Conservation (phyloP, 2,888 invertebrate species). For the Sceliomorpha sp. region DNA sequence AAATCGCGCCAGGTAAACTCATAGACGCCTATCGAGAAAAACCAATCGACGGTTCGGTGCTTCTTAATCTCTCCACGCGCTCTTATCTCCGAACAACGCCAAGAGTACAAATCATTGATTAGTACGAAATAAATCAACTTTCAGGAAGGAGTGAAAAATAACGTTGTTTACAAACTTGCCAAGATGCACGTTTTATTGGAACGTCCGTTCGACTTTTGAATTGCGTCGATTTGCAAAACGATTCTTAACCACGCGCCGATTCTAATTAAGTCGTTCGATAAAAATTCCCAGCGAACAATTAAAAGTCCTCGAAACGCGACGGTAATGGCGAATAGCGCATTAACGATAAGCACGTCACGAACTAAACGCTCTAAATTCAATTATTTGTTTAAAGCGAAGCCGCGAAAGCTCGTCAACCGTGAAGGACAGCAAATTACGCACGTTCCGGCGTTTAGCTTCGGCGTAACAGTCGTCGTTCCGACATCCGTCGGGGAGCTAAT, state of each 20-base stretch:
- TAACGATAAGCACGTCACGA: slow-evolving; percentile 13
- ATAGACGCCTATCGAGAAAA: slow-evolving; percentile 3
- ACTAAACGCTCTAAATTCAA: slow-evolving; percentile 30
- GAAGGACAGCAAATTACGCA: slow-evolving; percentile 47
- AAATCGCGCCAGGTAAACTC: slow-evolving; percentile 1
- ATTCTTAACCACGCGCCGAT: too few relatives aligned
- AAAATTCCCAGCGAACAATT: too few relatives aligned
- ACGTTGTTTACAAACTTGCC: too few relatives aligned
- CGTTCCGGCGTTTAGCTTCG: slow-evolving; percentile 38
- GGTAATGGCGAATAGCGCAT: slow-evolving; percentile 24
- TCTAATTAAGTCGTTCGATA: too few relatives aligned
- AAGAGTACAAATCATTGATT: too few relatives aligned
- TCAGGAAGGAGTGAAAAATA: too few relatives aligned
- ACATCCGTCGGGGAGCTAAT: slow-evolving; percentile 19
- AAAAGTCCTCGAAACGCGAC: too few relatives aligned
- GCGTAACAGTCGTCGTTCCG: slow-evolving; percentile 21
- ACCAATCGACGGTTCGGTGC: not conserved
- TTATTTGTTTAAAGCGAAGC: slow-evolving; percentile 34
- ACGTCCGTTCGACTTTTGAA: too few relatives aligned
- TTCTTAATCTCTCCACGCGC: not conserved
- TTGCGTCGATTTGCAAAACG: too few relatives aligned
- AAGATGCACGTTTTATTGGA: too few relatives aligned
- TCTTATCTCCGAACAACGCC: not conserved
- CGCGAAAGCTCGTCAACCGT: slow-evolving; percentile 32
- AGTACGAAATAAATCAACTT: too few relatives aligned